Conservation (phyloP, 2,113 vertebrate genomes). For the Arenaria interpres region DNA sequence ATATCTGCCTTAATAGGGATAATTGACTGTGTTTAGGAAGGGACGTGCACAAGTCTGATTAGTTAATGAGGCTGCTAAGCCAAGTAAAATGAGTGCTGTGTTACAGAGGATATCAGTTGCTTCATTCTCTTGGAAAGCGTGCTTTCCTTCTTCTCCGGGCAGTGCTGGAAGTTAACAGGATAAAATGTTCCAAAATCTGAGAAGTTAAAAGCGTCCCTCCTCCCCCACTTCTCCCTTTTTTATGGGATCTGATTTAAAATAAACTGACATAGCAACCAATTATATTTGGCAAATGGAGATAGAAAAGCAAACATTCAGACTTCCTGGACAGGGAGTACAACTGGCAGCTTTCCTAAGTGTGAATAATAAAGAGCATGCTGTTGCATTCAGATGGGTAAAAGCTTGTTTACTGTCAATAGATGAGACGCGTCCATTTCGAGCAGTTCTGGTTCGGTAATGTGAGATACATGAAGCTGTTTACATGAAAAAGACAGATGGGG, state of each 20-base stretch:
- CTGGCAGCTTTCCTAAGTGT: slow-evolving; percentile 72
- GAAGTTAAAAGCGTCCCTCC: slow-evolving; percentile 47
- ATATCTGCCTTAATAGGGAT: not conserved
- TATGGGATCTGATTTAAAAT: slow-evolving; percentile 74
- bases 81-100: not conserved
- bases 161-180: slow-evolving; percentile 11
- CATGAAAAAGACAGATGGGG: not conserved
- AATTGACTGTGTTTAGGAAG: not conserved
- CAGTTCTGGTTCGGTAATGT: not conserved
- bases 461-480: not conserved
- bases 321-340: slow-evolving; percentile 77
- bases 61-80: not conserved
- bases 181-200: slow-evolving; percentile 65
- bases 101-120: not conserved
- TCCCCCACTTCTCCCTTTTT: slow-evolving; percentile 50
- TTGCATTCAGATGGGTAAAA: slow-evolving; percentile 54
- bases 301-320: slow-evolving; percentile 77
- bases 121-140: not conserved
- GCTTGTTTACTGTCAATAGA: slow-evolving; percentile 45
- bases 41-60: not conserved
- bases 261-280: slow-evolving; percentile 78
- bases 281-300: slow-evolving; percentile 76
- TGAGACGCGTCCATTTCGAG: slow-evolving; percentile 35
- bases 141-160: not conserved
- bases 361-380: slow-evolving; percentile 71